Evolutionary conservation across 1,140 invertebrate genomes (phyloP).

Genomic region (Zaprionus africanus): DNA sequence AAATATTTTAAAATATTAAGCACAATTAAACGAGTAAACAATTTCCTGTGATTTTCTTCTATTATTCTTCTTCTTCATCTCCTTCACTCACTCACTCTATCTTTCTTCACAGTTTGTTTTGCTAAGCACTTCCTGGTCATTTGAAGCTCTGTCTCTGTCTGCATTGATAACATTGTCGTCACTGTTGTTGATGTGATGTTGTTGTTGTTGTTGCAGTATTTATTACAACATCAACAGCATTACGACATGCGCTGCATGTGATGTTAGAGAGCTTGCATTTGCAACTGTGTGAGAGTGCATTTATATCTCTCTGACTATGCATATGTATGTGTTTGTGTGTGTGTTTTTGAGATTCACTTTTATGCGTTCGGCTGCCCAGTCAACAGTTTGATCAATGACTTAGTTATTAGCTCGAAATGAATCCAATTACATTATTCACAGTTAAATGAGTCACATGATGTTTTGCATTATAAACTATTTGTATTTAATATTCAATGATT

Average conservation of each 20-base stretch:
- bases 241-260: slow-evolving; percentile 68
- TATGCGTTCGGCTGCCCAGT: slow-evolving; percentile 56
- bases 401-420: background rate
- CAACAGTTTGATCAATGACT: slow-evolving; percentile 37
- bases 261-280: slow-evolving; percentile 56
- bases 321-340: slow-evolving; percentile 13
- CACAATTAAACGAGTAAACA: slow-evolving; percentile 30
- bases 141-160: slow-evolving; percentile 39
- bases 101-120: slow-evolving; percentile 57
- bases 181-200: slow-evolving; percentile 24
- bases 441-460: background rate
- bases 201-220: slow-evolving; percentile 41
- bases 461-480: background rate
- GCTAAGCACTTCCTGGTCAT: slow-evolving; percentile 70
- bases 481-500: background rate
- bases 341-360: slow-evolving; percentile 65
- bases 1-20: slow-evolving; percentile 37
- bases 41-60: slow-evolving; percentile 21
- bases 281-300: slow-evolving; percentile 51
- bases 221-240: slow-evolving; percentile 78
- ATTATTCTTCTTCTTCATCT: slow-evolving; percentile 26
- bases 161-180: slow-evolving; percentile 60
- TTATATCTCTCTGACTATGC: slow-evolving; percentile 33
- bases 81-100: background rate
- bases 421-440: background rate